A percentile compares a stretch with the other conserved stretches of the same genome.
Evolutionary conservation across 92 coral and sea anemone genomes (phyloP).

Genomic region (Parazoanthus swiftii): DNA sequence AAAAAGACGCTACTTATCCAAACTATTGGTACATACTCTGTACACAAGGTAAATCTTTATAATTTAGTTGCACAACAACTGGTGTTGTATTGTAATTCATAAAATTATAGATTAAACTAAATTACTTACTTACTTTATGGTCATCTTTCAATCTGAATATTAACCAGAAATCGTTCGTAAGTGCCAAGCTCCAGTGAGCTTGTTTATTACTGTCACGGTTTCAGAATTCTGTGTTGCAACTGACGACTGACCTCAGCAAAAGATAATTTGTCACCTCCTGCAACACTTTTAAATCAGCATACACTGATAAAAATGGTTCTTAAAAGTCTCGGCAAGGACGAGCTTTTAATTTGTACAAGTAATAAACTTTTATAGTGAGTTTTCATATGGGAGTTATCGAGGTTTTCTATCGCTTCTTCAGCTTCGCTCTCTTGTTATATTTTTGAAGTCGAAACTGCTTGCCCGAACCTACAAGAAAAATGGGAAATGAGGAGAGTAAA

Average conservation of each 20-base stretch:
- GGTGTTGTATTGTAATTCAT: background rate
- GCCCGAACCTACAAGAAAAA: constrained; percentile 5
- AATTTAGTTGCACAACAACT: background rate
- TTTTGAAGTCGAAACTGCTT: constrained; percentile 28
- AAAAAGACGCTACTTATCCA: constrained; percentile 65
- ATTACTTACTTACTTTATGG: background rate
- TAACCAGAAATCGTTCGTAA: background rate
- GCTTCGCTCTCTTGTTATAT: background rate
- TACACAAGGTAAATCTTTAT: constrained; percentile 11
- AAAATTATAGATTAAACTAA: background rate
- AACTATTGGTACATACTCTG: background rate
- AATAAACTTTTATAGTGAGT: background rate
- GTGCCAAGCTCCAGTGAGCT: background rate
- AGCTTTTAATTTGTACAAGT: background rate
- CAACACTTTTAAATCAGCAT: background rate
- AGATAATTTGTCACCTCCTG: background rate
- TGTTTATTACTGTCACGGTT: constrained; percentile 13
- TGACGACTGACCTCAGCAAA: background rate
- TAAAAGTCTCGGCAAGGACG: background rate
- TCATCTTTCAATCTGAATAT: background rate
- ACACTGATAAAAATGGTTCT: background rate
- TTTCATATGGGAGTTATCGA: background rate
- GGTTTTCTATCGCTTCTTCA: constrained; percentile 11
- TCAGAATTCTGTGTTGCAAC: background rate
- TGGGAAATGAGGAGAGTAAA: background rate